These are phyloP conservation scores for Drosophila arawakana DNA, from an alignment of 1,140 invertebrate species.

Conservation along the genomic window DNA sequence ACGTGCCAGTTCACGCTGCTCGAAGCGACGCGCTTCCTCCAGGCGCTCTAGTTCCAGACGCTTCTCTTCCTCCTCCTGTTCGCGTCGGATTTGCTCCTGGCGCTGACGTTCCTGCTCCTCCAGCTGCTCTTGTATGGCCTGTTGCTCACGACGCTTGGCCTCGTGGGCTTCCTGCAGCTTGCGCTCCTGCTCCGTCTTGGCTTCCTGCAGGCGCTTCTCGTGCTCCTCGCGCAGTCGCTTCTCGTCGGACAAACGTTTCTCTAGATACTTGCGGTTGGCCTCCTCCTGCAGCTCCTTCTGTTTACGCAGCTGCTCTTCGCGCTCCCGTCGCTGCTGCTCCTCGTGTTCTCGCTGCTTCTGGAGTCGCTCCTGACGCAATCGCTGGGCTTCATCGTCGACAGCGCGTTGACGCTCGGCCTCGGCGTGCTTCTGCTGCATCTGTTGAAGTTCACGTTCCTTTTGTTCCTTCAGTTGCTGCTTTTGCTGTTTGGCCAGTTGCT, in stretches of 20 bases:
- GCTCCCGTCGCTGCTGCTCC: conserved; percentile 43
- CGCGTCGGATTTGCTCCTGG: conserved; percentile 59
- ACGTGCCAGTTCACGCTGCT: conserved; percentile 64
- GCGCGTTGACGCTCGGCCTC: conserved; percentile 48
- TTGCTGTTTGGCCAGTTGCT: conserved; percentile 40
- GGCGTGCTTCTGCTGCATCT: conserved; percentile 51
- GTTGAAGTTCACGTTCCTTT: conserved; percentile 44
- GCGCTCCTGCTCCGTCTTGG: conserved; percentile 68
- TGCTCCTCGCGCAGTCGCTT: conserved; percentile 62
- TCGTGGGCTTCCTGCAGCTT: conserved; percentile 69
- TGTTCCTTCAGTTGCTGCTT: conserved; percentile 33
- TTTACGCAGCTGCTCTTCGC: conserved; percentile 60
- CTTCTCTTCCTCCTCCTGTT: conserved; percentile 74
- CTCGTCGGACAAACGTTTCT: conserved; percentile 60
- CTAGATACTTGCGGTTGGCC: conserved; percentile 49
- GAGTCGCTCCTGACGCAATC: conserved; percentile 51
- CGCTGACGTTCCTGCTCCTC: conserved; percentile 67
- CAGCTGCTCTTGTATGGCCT: conserved; percentile 53
- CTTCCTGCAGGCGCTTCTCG: conserved; percentile 54
- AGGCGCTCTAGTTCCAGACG: conserved; percentile 57
- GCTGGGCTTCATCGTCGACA: conserved; percentile 56
- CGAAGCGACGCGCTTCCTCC: conserved; percentile 65
- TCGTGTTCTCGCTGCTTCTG: conserved; percentile 61
- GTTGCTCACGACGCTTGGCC: conserved; percentile 64
- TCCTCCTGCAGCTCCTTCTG: conserved; percentile 57